Base-by-base conservation (phyloP, 2,797 vertebrate species). In the Nothura maculosa region DNA sequence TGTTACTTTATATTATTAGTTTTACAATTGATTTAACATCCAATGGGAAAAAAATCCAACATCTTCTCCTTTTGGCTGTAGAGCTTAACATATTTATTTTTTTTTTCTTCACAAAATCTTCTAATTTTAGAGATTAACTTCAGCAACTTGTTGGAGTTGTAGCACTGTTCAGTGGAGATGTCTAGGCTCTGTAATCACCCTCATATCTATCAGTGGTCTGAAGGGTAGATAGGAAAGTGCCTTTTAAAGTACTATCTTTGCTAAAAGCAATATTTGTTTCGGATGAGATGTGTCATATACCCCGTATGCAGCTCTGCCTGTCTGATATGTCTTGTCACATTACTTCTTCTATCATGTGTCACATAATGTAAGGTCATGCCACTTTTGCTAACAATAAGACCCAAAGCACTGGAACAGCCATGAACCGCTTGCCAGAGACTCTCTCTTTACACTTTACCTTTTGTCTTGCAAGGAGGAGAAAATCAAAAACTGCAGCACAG, bases 251-350 rank as follows among this genome's bases (percentile, higher is more conserved):
- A 73, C 61, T 85, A 76, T 92, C 81, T 96, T 95, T 81, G 47
- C 85, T 92, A 96, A 96, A 72, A 87, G 85, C 47, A 75, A 57
- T 92, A 87, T 96, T 95, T 96, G 81, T 94, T 95, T 95, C 2
- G 4, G 89, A 84, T 85, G 83, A 94, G 85, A 93, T 86, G 58
- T 96, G 92, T 90, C 95, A 94, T 91, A 75, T 66, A 93, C 84
- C 64, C 87, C 1, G 0, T 66, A 79, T 82, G 90, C 81, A 85
- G 67, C n/a, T 57, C 7, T 16, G 87, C 78, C 87, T 94, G 82
- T 93, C 81, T 94, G 90, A 90, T 95, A 69, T 19, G 52, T 92
- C 93, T 95, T 93, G 92, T 95, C 92, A 81, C 78, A 95, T 97
- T 95, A 89, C 36, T 93, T 87, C 69, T 81, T 54, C 94, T 90